phyloP scores from a whole-genome alignment of 37 sponge, comb jelly and placozoan species.

The Cliona cf. orientalis region DNA sequence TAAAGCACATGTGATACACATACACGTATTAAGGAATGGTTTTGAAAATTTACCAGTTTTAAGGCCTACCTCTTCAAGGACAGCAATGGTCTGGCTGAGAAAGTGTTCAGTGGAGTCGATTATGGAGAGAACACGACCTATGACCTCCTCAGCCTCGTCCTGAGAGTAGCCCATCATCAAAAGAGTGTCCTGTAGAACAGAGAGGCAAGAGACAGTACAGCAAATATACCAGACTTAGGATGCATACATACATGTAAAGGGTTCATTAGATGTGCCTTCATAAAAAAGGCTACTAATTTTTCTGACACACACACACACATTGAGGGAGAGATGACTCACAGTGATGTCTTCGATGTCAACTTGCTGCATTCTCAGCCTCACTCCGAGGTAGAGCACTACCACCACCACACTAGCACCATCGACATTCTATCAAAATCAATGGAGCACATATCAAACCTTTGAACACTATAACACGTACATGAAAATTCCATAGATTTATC shows the following conservation, averaged over 20 bases:
- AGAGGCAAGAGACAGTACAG: neutral
- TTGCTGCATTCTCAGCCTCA: slow-evolving; percentile 49
- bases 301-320: neutral
- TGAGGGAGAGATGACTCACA: slow-evolving; percentile 15
- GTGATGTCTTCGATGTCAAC: slow-evolving; percentile 42
- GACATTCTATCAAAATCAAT: slow-evolving; percentile 5
- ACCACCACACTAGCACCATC: slow-evolving; percentile 39
- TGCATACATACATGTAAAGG: too few relatives aligned
- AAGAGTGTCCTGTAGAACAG: slow-evolving; percentile 51
- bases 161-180: slow-evolving; percentile 24
- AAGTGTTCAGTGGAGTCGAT: slow-evolving; percentile 63
- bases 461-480: neutral
- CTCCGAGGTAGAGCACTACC: slow-evolving; percentile 15
- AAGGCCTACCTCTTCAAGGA: slow-evolving; percentile 17
- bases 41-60: too few relatives aligned
- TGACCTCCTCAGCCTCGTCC: slow-evolving; percentile 73
- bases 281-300: too few relatives aligned
- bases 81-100: slow-evolving; percentile 23
- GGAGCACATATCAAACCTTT: neutral
- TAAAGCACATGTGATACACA: neutral
- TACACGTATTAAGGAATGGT: too few relatives aligned
- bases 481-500: too few relatives aligned
- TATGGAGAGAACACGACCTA: slow-evolving; percentile 53
- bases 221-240: neutral
- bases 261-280: too few relatives aligned